phyloP scores from a whole-genome alignment of 2,113 vertebrate species.

The Cryptoleucopteryx plumbea region DNA sequence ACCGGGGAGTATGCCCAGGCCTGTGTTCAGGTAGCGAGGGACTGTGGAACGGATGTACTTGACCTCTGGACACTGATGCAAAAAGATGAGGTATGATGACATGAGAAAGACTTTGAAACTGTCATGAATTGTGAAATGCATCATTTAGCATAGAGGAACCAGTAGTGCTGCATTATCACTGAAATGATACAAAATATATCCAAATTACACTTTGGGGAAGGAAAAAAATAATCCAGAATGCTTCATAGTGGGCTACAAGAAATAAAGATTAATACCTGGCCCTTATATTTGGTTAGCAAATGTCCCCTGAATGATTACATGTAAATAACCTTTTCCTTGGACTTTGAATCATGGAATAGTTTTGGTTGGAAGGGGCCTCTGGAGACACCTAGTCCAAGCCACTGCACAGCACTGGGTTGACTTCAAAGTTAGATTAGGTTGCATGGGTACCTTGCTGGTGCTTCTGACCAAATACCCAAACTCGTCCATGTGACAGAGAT shows the following conservation, averaged over 20 bases:
- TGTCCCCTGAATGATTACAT: neutral
- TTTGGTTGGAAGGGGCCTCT: neutral
- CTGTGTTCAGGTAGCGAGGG: conserved; percentile 77
- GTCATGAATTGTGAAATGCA: neutral
- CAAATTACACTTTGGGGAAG: neutral
- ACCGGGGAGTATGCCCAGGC: conserved; percentile 84
- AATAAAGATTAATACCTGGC: neutral
- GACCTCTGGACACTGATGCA: conserved; percentile 96
- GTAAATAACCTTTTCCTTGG: neutral
- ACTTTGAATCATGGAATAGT: neutral
- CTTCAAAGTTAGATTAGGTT: neutral
- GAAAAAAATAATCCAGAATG: neutral
- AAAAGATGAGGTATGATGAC: conserved; percentile 75
- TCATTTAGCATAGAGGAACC: fast-evolving
- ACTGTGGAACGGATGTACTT: conserved; percentile 78
- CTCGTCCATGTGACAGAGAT: neutral
- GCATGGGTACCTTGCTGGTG: neutral
- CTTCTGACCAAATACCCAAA: neutral
- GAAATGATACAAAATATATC: neutral
- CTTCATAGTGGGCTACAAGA: neutral
- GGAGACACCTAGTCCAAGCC: neutral
- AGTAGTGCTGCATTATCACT: neutral
- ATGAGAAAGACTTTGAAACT: neutral
- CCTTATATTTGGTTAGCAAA: neutral
- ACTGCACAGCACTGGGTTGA: neutral